Conservation (phyloP, 2,113 vertebrate species). For the Pelmatolapia mariae region DNA sequence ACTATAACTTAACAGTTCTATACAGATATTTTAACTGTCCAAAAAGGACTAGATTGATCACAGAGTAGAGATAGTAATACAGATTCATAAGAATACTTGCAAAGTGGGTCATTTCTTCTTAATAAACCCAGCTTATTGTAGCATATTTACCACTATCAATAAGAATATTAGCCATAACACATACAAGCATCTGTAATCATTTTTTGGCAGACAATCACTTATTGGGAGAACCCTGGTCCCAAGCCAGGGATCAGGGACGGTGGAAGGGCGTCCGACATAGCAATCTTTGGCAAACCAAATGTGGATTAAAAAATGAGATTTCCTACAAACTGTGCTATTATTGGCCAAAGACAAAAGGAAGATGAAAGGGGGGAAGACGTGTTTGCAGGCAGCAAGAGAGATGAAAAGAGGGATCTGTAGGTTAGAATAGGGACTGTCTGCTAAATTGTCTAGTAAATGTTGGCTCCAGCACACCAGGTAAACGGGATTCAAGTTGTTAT, state of each 20-base stretch:
- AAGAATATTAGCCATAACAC: not conserved
- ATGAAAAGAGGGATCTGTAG: not conserved
- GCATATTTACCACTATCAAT: not conserved
- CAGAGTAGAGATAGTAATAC: not conserved
- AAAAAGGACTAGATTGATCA: not conserved
- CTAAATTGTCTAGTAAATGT: not conserved
- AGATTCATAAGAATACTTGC: not conserved
- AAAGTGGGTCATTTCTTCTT: not conserved
- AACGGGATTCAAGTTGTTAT: not conserved
- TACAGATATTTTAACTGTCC: not conserved
- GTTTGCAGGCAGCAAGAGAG: not conserved
- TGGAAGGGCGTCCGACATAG: accelerated
- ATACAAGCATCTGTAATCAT: not conserved
- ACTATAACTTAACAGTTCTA: not conserved
- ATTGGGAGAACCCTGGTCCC: not conserved
- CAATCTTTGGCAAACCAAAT: not conserved
- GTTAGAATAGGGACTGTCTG: not conserved
- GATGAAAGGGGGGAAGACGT: not conserved
- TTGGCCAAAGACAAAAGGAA: not conserved
- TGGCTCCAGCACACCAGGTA: not conserved
- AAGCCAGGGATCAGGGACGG: not conserved
- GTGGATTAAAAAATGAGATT: not conserved
- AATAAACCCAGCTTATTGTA: not conserved
- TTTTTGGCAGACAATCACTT: not conserved
- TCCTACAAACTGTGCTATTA: not conserved